Evolutionary conservation across 1,140 invertebrate genomes (phyloP).

Genomic region (Neotoxoptera formosana): DNA sequence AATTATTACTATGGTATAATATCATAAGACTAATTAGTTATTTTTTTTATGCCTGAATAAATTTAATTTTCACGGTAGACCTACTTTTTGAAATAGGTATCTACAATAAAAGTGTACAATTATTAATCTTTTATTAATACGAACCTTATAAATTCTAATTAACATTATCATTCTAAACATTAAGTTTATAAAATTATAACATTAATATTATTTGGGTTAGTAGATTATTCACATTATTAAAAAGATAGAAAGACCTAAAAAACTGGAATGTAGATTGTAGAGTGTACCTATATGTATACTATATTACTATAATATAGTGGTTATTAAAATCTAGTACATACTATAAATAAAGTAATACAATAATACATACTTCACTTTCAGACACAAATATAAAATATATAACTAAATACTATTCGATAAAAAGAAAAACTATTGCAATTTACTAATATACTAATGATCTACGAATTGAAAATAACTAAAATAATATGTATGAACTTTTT

Average conservation of each 20-base stretch:
- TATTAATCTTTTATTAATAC: neutral
- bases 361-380: neutral
- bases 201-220: neutral
- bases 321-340: neutral
- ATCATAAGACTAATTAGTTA: neutral
- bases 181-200: neutral
- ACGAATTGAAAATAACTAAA: too few species aligned
- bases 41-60: slow-evolving; percentile 35
- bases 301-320: neutral
- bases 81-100: slow-evolving; percentile 18
- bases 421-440: neutral
- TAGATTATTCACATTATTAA: neutral
- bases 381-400: neutral
- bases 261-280: neutral
- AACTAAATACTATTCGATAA: neutral
- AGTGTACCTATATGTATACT: neutral
- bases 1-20: neutral
- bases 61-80: slow-evolving; percentile 51
- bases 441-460: too few species aligned
- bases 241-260: neutral
- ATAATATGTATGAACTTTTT: too few species aligned
- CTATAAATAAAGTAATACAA: neutral
- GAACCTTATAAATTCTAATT: slow-evolving; percentile 42
- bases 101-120: neutral
- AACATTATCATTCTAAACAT: neutral